Base-by-base conservation (phyloP, 2,113 vertebrate genomes). In the Lepus europaeus region DNA sequence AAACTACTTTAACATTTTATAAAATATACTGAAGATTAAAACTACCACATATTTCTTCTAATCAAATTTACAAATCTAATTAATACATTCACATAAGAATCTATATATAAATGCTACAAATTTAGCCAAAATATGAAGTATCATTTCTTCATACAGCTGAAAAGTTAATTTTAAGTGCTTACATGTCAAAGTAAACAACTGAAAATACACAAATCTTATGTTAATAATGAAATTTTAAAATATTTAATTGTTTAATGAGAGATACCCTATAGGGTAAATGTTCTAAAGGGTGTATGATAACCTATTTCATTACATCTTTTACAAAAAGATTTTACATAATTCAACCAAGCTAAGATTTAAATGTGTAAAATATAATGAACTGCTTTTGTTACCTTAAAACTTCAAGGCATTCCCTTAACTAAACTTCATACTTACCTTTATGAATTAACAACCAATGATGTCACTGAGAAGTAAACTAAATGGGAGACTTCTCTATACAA, bases 11-110 rank as follows among this genome's bases (percentile, higher is more conserved):
- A 85, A 49, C 33, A 59, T 78, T 92, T 70, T n/a, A 64, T 29
- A 78, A 89, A 93, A 87, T 22, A 91, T 11, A n/a, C 45, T 85
- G 33, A 81, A 29, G 66, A 90, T 94, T 84, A 95, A 89, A 95
- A 90, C 45, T 74, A 95, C 9, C 64, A 66, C 8, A 82, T 69
- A 31, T 36, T 90, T 88, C 36, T 76, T 80, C 29, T 68, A 64
- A 63, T 81, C n/a, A 85, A 68, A 90, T 92, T 72, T 39, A 20
- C 51, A 81, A 92, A 74, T 36, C 39, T 64, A 74, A 39, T 78
- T 78, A 95, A 90, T 61, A 72, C 2, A 66, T 16, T 77, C 23
- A 93, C 6, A n/a, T 3, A 73, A 68, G 16, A 87, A 53, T 69
- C 56, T 89, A 2, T 49, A 73, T 10, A 76, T 22, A 89, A 89